Conservation (phyloP, 1,140 invertebrate species). For the Ptiloglossa arizonensis region DNA sequence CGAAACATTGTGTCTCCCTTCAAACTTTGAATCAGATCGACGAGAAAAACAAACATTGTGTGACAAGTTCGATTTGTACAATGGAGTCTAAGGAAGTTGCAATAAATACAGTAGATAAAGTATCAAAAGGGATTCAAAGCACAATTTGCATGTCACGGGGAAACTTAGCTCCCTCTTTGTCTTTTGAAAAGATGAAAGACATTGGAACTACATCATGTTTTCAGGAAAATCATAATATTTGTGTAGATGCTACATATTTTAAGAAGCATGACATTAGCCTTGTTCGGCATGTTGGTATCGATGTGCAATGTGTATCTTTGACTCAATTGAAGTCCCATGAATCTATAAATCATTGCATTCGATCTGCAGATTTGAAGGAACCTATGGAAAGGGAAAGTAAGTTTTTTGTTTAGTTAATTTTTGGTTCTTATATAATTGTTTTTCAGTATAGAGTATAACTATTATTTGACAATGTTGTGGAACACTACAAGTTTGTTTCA, state of each 20-base stretch:
- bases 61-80: background rate
- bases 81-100: constrained; percentile 1
- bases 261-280: background rate
- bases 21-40: background rate
- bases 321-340: background rate
- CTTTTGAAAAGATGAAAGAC: background rate
- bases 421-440: too few relatives aligned
- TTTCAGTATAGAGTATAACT: background rate
- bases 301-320: background rate
- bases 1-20: background rate
- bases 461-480: too few relatives aligned
- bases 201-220: constrained; percentile 4
- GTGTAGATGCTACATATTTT: background rate
- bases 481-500: too few relatives aligned
- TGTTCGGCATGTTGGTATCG: background rate
- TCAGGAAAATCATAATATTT: background rate
- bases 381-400: background rate
- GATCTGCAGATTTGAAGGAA: background rate
- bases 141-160: constrained; percentile 5
- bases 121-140: constrained; percentile 22
- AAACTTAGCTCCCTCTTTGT: background rate
- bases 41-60: background rate
- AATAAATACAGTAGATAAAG: constrained; percentile 2
- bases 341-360: background rate
- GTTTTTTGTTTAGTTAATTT: too few relatives aligned